Percentiles rank a stretch among this genome's conserved stretches.
Conservation (phyloP, 2,113 vertebrate species). For the Hippoglossus stenolepis region DNA sequence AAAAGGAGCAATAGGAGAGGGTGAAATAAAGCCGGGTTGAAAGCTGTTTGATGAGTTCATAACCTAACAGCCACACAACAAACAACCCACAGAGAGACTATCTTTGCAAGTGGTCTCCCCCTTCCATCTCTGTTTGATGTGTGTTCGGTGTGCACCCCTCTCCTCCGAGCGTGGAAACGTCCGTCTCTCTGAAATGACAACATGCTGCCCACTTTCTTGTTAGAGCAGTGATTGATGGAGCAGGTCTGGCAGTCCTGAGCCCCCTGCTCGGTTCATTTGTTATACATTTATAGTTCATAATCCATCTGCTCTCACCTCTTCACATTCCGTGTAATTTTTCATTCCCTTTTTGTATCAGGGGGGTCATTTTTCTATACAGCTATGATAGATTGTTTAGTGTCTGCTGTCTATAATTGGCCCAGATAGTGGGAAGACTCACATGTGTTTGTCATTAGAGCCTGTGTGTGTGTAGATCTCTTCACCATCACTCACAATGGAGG, state of each 20-base stretch:
- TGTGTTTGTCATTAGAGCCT: constrained; percentile 68
- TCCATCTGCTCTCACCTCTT: constrained; percentile 76
- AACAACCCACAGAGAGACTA: constrained; percentile 9
- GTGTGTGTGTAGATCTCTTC: constrained; percentile 36
- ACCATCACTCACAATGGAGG: constrained; percentile 43
- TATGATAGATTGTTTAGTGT: constrained; percentile 65
- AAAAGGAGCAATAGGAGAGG: not conserved
- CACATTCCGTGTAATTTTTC: constrained; percentile 63
- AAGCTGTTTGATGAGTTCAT: constrained; percentile 12
- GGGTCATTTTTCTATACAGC: constrained; percentile 47
- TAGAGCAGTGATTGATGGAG: constrained; percentile 72
- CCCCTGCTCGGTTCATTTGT: constrained; percentile 73
- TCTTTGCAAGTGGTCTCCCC: not conserved
- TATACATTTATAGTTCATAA: constrained; percentile 75
- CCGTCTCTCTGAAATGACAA: constrained; percentile 27
- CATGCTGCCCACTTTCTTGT: constrained; percentile 63
- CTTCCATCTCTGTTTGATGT: constrained; percentile 3
- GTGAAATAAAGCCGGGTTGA: not conserved
- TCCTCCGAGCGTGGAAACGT: not conserved
- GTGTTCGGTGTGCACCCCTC: not conserved
- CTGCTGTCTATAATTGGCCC: constrained; percentile 55
- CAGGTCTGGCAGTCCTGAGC: constrained; percentile 62
- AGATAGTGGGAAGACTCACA: constrained; percentile 70
- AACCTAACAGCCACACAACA: constrained; percentile 16
- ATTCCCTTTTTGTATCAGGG: constrained; percentile 60